Percentiles rank a stretch among this genome's conserved stretches.
phyloP scores from a whole-genome alignment of 2,113 vertebrate species.

The Malaclemys terrapin region DNA sequence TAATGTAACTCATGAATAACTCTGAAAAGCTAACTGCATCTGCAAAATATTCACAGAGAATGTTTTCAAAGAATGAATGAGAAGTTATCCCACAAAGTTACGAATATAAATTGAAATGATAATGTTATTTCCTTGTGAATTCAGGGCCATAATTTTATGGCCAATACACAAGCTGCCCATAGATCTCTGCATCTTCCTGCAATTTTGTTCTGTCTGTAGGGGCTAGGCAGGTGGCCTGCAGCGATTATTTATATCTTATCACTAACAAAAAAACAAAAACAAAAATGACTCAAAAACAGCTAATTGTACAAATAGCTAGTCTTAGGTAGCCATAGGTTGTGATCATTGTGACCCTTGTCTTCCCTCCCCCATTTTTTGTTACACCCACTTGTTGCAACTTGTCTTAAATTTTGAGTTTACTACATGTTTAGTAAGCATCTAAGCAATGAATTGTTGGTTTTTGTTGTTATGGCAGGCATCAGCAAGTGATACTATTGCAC shows the following conservation, averaged over 20 bases:
- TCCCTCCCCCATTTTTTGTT: neutral
- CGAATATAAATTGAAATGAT: neutral
- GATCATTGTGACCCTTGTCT: neutral
- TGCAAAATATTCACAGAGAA: conserved; percentile 24
- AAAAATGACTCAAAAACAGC: neutral
- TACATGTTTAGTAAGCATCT: neutral
- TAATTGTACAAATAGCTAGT: neutral
- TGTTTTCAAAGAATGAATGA: conserved; percentile 2
- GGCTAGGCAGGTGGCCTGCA: neutral
- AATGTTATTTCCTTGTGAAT: neutral
- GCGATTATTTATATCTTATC: neutral
- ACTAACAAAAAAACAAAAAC: neutral
- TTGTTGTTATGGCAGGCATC: neutral
- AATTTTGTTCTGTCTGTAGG: neutral
- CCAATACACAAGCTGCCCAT: neutral
- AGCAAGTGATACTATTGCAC: neutral
- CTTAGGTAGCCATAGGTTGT: neutral
- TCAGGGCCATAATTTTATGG: neutral
- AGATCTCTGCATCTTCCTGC: neutral
- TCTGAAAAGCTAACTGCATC: conserved; percentile 12
- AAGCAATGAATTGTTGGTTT: neutral
- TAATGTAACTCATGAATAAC: conserved; percentile 42
- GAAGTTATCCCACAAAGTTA: conserved; percentile 1
- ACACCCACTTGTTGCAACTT: neutral
- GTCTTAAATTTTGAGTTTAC: neutral